phyloP scores from a whole-genome alignment of 2,113 vertebrate species.

The Zosterops hypoxanthus region DNA sequence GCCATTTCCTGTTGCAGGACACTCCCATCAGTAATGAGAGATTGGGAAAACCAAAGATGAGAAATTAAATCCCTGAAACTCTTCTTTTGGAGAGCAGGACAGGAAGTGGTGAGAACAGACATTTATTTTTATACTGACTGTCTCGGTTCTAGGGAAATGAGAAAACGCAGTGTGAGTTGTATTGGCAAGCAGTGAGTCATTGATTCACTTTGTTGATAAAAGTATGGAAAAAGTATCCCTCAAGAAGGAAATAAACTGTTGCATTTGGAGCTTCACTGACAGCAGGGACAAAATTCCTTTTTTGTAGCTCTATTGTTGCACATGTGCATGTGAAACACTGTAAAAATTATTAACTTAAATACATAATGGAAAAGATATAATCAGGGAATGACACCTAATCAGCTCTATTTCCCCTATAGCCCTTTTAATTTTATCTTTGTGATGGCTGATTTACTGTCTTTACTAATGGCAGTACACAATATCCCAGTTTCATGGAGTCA shows the following conservation, averaged over 20 bases:
- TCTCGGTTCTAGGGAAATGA: slow-evolving; percentile 21
- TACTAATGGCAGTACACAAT: background rate
- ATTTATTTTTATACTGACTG: slow-evolving; percentile 25
- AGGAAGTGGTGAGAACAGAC: slow-evolving; percentile 21
- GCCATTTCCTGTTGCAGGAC: background rate
- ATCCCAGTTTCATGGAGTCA: background rate
- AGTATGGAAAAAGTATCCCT: background rate
- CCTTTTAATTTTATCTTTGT: background rate
- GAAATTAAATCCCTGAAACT: background rate
- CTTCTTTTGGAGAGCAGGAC: background rate
- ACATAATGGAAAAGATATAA: background rate
- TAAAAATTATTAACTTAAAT: background rate
- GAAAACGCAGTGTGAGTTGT: background rate
- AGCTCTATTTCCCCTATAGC: background rate
- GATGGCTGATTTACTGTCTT: background rate
- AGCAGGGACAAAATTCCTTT: background rate
- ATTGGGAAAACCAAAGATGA: background rate
- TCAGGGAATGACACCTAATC: background rate
- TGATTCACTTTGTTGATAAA: slow-evolving; percentile 25
- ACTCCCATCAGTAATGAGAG: background rate
- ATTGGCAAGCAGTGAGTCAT: slow-evolving; percentile 40
- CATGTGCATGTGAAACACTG: background rate
- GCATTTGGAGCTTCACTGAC: background rate
- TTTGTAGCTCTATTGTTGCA: background rate
- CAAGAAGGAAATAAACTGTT: slow-evolving; percentile 1